A percentile compares a stretch with the other conserved stretches of the same genome.
These are phyloP conservation scores for Mormyrus iriodes DNA, from an alignment of 2,113 vertebrate species.

Conservation along the genomic window DNA sequence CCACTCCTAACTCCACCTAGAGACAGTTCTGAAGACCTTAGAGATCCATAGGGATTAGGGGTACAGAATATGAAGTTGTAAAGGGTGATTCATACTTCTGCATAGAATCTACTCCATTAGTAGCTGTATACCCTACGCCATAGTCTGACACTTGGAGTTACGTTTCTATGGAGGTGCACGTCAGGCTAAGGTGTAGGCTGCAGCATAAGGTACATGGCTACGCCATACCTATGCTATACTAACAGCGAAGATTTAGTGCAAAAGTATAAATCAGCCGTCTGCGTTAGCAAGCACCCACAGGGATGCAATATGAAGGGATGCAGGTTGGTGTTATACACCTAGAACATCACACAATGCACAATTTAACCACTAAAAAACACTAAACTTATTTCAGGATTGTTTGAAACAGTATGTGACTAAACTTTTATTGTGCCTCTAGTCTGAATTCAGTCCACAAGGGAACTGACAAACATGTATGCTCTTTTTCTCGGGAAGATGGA, in stretches of 20 bases:
- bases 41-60: not conserved
- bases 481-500: conserved; percentile 29
- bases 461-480: conserved; percentile 45
- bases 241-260: not conserved
- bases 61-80: not conserved
- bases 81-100: not conserved
- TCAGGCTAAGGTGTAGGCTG: not conserved
- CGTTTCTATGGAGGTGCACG: not conserved
- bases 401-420: conserved; percentile 50
- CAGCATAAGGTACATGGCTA: not conserved
- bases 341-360: not conserved
- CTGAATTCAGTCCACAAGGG: conserved; percentile 59
- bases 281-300: not conserved
- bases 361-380: conserved; percentile 26
- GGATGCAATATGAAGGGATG: not conserved
- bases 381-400: conserved; percentile 24
- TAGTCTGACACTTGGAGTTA: not conserved
- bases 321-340: not conserved
- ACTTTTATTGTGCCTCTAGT: conserved; percentile 74
- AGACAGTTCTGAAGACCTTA: not conserved
- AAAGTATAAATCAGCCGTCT: not conserved
- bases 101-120: not conserved
- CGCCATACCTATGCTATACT: not conserved
- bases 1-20: not conserved
- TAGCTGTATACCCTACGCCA: not conserved